Base-by-base conservation (phyloP, 1,140 invertebrate species). In the Zeugodacus cucurbitae region DNA sequence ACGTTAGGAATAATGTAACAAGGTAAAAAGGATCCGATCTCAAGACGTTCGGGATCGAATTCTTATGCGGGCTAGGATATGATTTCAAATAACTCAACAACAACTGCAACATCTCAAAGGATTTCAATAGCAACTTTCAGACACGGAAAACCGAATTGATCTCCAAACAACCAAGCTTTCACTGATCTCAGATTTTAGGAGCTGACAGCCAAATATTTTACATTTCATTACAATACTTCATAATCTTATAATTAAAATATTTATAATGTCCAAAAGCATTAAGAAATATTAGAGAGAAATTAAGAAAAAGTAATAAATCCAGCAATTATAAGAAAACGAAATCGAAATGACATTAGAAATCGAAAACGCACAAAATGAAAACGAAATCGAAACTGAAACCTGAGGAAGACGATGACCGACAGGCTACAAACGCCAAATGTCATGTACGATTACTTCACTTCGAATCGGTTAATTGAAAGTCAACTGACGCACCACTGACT, bases 381-480 rank as follows among this genome's bases (percentile, higher is more conserved):
- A 4, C 29, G 62, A 26, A 29, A 64, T 20, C 29, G 22, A 44
- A 48, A 48, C 44, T 22, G 41, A 82, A 74, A 37, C 67, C 67
- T 41, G 37, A 41, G 67, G 20, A 74, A 74, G 34, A 74, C 7
- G 22, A n/a, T 41, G 67, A 37, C 17, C 67, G 67, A 74, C 74
- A 48, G 41, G 41, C 74, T 26, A 48, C 74, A 82, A 48, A 82
- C 26, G 67, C 34, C 67, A 82, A 82, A 82, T 82, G 74, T 82
- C 74, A 82, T 48, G 41, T 82, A 82, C 74, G 74, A 82, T 82
- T 82, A 82, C 74, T 82, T 82, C 74, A 82, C 74, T 48, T 82
- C 74, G 29, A 82, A 82, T 82, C 41, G 22, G 74, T 82, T 82
- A 82, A 82, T 82, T 82, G 41, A 82, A 82, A 82, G 74, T 62